Conservation (phyloP, 2,888 invertebrate species). For the Gibbula magus region DNA sequence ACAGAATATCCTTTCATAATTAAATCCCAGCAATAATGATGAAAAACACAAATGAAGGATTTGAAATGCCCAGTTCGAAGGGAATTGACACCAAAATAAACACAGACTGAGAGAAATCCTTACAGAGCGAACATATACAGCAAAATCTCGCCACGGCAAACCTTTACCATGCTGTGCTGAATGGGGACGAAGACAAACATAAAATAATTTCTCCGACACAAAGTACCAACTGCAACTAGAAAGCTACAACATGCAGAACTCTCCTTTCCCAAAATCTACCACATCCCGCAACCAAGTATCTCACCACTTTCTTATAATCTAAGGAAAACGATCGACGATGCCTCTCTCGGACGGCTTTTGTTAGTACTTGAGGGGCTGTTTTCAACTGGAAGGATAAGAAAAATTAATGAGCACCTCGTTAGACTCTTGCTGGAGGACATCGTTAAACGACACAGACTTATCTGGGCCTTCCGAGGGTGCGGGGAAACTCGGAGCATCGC, state of each 20-base stretch:
- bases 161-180: background rate
- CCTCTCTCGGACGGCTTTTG: conserved; percentile 28
- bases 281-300: conserved; percentile 18
- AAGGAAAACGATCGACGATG: conserved; percentile 51
- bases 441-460: conserved; percentile 5
- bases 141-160: too few relatives aligned
- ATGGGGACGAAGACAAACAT: conserved; percentile 23
- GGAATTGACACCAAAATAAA: too few relatives aligned
- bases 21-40: too few relatives aligned
- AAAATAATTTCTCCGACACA: background rate
- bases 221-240: background rate
- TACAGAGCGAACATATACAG: too few relatives aligned
- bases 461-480: background rate
- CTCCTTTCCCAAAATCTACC: conserved; percentile 19
- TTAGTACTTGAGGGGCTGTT: conserved; percentile 9
- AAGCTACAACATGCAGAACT: background rate
- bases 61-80: too few relatives aligned
- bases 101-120: too few relatives aligned
- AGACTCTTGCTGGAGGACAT: background rate
- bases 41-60: too few relatives aligned
- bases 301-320: conserved; percentile 50
- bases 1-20: too few relatives aligned
- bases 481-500: background rate
- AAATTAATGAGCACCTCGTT: conserved; percentile 11
- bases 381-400: background rate